A percentile compares a stretch with the other conserved stretches of the same genome.
These are phyloP conservation scores for Macrotus californicus DNA, from an alignment of 2,113 vertebrate species.

Conservation along the genomic window DNA sequence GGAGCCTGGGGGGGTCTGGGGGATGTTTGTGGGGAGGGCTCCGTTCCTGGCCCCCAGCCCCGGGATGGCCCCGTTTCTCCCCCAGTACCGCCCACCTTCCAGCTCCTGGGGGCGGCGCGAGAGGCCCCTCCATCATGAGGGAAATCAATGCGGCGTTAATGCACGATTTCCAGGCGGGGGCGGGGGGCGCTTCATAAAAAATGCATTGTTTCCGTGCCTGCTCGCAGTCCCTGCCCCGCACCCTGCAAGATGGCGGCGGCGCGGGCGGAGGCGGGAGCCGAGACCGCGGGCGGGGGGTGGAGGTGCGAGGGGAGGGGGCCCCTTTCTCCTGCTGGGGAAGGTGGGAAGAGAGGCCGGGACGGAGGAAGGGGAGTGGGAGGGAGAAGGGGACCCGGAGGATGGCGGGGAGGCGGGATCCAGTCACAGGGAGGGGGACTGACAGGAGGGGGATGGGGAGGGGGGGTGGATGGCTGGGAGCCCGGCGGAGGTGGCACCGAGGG, in stretches of 20 bases:
- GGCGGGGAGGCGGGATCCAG: background rate
- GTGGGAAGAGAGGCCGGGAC: background rate
- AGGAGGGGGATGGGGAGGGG: fast-evolving
- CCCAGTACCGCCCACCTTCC: no score
- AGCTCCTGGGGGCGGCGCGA: background rate
- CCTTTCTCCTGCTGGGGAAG: background rate
- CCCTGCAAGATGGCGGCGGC: slow-evolving; percentile 56
- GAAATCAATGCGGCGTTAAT: slow-evolving; percentile 9
- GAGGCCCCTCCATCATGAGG: background rate
- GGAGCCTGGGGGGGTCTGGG: background rate
- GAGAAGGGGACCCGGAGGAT: background rate
- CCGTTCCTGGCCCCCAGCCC: background rate
- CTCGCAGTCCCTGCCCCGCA: background rate
- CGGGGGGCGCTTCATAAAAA: background rate
- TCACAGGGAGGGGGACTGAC: background rate
- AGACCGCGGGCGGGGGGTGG: background rate
- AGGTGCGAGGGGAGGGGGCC: background rate
- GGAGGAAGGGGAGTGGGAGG: background rate
- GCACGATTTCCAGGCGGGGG: background rate
- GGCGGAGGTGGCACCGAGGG: background rate
- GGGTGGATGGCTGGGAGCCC: background rate
- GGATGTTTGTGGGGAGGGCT: background rate
- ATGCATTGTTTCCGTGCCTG: background rate
- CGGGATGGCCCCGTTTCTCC: background rate
- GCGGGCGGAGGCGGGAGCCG: background rate